Evolutionary conservation across 2,888 invertebrate genomes (phyloP).

Genomic region (Noctua fimbriata): DNA sequence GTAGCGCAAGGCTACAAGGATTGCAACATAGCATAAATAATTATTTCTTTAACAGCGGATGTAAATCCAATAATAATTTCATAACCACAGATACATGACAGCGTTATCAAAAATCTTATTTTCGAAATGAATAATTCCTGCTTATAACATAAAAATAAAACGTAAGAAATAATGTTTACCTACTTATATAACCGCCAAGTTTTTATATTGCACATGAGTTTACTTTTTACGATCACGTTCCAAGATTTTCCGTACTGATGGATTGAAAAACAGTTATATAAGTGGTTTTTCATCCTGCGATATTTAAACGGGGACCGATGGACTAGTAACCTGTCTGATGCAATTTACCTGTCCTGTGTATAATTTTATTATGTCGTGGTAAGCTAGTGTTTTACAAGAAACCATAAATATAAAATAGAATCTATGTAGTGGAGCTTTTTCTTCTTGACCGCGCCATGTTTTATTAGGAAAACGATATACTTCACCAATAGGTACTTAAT

Average conservation of each 20-base stretch:
- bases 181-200: conserved; percentile 11
- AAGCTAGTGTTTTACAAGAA: neutral
- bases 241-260: conserved; percentile 24
- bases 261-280: conserved; percentile 26
- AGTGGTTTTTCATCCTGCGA: conserved; percentile 25
- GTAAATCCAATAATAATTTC: conserved; percentile 8
- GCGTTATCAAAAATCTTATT: conserved; percentile 15
- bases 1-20: neutral
- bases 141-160: conserved; percentile 13
- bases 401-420: no score
- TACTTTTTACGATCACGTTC: conserved; percentile 17
- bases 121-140: neutral
- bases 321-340: conserved; percentile 7
- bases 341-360: neutral
- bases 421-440: neutral
- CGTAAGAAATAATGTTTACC: conserved; percentile 16
- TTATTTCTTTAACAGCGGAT: neutral
- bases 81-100: neutral
- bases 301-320: conserved; percentile 19
- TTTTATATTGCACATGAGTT: conserved; percentile 24
- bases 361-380: neutral
- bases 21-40: neutral
- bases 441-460: neutral
- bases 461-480: neutral
- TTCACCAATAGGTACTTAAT: neutral